These are phyloP conservation scores for Gymnocypris eckloni DNA, from an alignment of 2,797 vertebrate species.

Conservation along the genomic window DNA sequence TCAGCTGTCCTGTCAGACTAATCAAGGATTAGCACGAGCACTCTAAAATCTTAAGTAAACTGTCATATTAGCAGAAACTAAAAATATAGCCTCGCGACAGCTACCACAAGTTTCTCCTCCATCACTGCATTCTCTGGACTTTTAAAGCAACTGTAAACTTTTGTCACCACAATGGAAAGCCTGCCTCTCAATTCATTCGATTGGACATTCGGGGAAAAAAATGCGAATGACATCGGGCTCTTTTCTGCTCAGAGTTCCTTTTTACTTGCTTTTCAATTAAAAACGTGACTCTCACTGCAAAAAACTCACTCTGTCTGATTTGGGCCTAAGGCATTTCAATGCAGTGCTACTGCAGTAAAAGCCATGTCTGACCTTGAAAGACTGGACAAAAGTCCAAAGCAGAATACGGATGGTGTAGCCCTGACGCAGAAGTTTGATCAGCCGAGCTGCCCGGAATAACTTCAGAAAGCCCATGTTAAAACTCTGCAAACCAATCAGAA, in stretches of 20 bases:
- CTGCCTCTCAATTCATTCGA: neutral
- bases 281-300: neutral
- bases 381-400: slow-evolving; percentile 98
- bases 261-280: neutral
- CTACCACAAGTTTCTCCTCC: neutral
- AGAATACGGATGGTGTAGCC: slow-evolving; percentile 98
- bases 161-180: neutral
- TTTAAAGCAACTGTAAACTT: neutral
- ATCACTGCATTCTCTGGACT: neutral
- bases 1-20: neutral
- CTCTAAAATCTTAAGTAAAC: neutral
- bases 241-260: too few species aligned
- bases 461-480: slow-evolving; percentile 99
- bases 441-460: slow-evolving; percentile 94
- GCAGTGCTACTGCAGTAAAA: neutral
- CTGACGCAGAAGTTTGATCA: slow-evolving; percentile 96
- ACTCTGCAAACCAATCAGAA: slow-evolving; percentile 70
- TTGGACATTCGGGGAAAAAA: neutral
- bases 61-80: neutral
- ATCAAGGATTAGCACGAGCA: neutral
- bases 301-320: neutral
- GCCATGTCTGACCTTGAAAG: slow-evolving; percentile 88
- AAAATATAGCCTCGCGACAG: neutral
- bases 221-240: too few species aligned
- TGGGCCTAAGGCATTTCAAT: neutral